Evolutionary conservation across 2,113 vertebrate genomes (phyloP).

Genomic region (Tragelaphus scriptus): DNA sequence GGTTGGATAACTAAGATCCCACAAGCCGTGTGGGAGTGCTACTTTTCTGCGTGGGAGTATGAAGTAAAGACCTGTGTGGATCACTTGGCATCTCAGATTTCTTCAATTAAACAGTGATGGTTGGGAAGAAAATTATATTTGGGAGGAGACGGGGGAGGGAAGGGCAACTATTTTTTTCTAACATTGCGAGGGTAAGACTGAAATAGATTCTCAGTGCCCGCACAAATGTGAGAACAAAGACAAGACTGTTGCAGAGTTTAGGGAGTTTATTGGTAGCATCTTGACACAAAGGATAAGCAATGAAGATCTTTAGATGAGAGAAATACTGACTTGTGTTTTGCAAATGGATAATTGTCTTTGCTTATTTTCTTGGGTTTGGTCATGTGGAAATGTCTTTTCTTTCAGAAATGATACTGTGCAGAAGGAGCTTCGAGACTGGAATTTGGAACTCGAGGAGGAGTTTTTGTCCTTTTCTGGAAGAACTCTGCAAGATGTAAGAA

Average conservation of each 20-base stretch:
- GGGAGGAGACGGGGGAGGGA: not conserved
- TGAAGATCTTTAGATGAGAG: not conserved
- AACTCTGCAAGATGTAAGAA: slow-evolving; percentile 83
- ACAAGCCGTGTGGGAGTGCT: not conserved
- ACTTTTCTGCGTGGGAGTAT: not conserved
- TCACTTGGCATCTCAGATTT: not conserved
- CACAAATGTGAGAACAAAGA: not conserved
- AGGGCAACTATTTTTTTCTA: not conserved
- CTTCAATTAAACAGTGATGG: not conserved
- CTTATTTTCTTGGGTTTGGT: not conserved
- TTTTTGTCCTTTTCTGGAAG: slow-evolving; percentile 83
- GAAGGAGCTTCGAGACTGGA: slow-evolving; percentile 85
- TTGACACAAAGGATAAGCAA: not conserved
- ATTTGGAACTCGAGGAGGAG: slow-evolving; percentile 84
- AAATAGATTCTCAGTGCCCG: not conserved
- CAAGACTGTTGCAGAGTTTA: not conserved
- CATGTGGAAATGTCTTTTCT: slow-evolving; percentile 2
- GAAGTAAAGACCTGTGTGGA: not conserved
- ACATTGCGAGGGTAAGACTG: not conserved
- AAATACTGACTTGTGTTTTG: not conserved
- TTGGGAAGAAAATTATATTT: not conserved
- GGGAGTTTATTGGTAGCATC: not conserved
- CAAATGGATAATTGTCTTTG: not conserved
- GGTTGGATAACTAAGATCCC: not conserved
- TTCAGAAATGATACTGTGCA: slow-evolving; percentile 82